phyloP scores from a whole-genome alignment of 2,113 vertebrate genomes.

The Holacanthus passer region DNA sequence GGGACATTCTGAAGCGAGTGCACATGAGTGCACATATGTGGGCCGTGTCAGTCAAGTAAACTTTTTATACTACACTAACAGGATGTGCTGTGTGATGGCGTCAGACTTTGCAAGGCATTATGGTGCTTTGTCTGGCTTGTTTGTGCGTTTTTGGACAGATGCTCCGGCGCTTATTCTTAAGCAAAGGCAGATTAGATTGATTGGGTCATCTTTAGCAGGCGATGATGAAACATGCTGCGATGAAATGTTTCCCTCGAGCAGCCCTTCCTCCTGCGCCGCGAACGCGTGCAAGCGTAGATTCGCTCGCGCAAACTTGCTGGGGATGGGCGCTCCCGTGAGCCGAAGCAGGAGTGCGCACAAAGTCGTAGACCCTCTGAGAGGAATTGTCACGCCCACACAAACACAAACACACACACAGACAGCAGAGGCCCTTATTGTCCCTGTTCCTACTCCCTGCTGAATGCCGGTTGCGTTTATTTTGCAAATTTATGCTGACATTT shows the following conservation, averaged over 20 bases:
- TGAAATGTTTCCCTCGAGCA: constrained; percentile 45
- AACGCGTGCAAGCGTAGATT: constrained; percentile 45
- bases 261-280: neutral
- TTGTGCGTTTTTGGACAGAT: constrained; percentile 66
- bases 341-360: constrained; percentile 41
- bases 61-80: constrained; percentile 29
- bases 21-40: constrained; percentile 47
- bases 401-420: constrained; percentile 44
- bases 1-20: constrained; percentile 24
- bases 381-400: constrained; percentile 56
- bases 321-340: constrained; percentile 39
- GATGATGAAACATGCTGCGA: constrained; percentile 53
- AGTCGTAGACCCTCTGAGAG: constrained; percentile 46
- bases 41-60: constrained; percentile 10
- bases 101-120: constrained; percentile 44
- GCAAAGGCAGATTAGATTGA: constrained; percentile 65
- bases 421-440: constrained; percentile 75
- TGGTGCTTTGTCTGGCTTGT: constrained; percentile 57
- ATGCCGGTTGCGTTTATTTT: constrained; percentile 83
- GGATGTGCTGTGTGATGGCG: constrained; percentile 32
- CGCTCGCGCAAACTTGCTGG: constrained; percentile 66
- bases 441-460: constrained; percentile 79
- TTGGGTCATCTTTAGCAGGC: constrained; percentile 61
- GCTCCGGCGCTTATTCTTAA: constrained; percentile 55
- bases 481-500: constrained; percentile 90